Base-by-base conservation (phyloP, 2,888 invertebrate genomes). In the Amorpha juglandis region DNA sequence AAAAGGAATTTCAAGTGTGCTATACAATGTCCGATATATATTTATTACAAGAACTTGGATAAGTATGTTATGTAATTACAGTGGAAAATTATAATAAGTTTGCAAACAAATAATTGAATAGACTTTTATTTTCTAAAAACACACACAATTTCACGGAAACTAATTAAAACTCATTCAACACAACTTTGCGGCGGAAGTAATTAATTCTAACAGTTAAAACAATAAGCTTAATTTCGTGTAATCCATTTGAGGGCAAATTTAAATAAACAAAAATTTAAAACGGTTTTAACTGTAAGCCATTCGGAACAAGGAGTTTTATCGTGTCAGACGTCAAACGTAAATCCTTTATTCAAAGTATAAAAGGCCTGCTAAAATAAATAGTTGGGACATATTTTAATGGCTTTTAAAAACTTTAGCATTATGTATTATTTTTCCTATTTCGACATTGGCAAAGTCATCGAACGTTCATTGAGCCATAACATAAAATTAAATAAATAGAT, bases 151-250 rank as follows among this genome's bases (percentile, higher is more conserved):
- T 12, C 19, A 53, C 12, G 16, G 47, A 19, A 19, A 35, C 45
- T n/a, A 48, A 38, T 8, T 58, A 33, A 7, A 63, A 19, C 14
- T 63, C 19, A 62, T 65, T 65, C 62, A 62, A 52, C 38, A 53
- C 52, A 62, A 70, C 66, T 62, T 53, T 35, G 63, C 62, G 62
- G 62, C 67, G 69, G 70, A 70, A 74, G 69, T 74, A 71, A 78
- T 76, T 71, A 63, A 70, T 68, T 72, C 69, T 63, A 58, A 47
- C 62, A 68, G 51, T 45, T 67, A 67, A 71, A 73, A 78, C 71
- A 74, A 73, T 72, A 70, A 71, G 65, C 65, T 51, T n/a, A 50
- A 67, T 63, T 52, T 70, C 62, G 69, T 72, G 47, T 68, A 63
- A 69, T 70, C 53, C 27, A 8, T 68, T 68, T 35, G 27, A 52